These are phyloP conservation scores for Diadema setosum DNA, from an alignment of 35 echinoderm and acorn worm genomes.

Conservation along the genomic window DNA sequence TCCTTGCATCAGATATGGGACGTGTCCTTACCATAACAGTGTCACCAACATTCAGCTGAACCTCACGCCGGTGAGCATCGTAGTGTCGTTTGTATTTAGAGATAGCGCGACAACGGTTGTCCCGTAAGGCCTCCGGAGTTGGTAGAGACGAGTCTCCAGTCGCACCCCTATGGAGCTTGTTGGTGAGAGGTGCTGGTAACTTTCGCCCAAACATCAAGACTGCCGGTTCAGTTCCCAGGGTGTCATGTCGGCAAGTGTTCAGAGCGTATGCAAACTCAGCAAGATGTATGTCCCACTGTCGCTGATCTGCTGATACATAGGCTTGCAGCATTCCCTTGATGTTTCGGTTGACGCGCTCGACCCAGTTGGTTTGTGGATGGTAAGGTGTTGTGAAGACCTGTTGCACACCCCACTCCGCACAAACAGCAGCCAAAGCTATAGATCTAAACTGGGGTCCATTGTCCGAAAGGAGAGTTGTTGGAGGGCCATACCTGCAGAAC, in stretches of 20 bases:
- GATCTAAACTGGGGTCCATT: slow-evolving; percentile 43
- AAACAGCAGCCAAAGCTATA: background rate
- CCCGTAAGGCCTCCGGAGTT: too few species aligned
- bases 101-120: background rate
- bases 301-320: background rate
- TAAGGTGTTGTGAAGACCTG: slow-evolving; percentile 30
- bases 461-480: background rate
- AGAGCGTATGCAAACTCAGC: slow-evolving; percentile 31
- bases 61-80: background rate
- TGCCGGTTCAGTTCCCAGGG: background rate
- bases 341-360: background rate
- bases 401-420: slow-evolving; percentile 21
- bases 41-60: background rate
- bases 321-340: background rate
- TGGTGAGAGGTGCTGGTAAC: background rate
- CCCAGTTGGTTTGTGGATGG: slow-evolving; percentile 39
- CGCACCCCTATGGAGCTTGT: background rate
- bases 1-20: background rate
- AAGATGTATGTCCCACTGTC: background rate
- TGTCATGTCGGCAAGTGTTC: slow-evolving; percentile 25
- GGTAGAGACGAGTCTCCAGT: too few species aligned
- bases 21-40: background rate
- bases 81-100: background rate
- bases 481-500: slow-evolving; percentile 50
- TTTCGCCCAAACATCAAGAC: slow-evolving; percentile 17